phyloP scores from a whole-genome alignment of 2,113 vertebrate genomes.

The Oriolus oriolus region DNA sequence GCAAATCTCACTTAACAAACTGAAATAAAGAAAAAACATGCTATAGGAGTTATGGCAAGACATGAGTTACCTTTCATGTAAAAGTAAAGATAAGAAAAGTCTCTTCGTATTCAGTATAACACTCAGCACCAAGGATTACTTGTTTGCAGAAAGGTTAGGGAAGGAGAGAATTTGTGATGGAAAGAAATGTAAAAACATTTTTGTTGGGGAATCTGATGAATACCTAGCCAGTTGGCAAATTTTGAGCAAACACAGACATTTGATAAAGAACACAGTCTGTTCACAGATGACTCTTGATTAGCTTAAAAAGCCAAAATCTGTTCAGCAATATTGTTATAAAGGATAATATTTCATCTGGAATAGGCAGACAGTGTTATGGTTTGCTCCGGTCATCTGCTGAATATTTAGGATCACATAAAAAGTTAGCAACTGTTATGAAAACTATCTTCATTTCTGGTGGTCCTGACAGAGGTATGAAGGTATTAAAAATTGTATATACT shows the following conservation, averaged over 20 bases:
- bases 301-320: conserved; percentile 2
- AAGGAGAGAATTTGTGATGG: background rate
- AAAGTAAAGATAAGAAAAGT: background rate
- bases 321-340: background rate
- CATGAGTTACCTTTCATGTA: background rate
- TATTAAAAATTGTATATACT: background rate
- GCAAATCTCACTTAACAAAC: background rate
- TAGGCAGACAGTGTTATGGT: background rate
- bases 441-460: background rate
- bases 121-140: background rate
- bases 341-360: background rate
- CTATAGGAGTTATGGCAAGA: background rate
- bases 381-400: background rate
- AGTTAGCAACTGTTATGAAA: background rate
- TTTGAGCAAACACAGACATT: conserved; percentile 13
- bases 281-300: background rate
- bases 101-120: background rate
- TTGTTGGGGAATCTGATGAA: background rate
- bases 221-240: conserved; percentile 42
- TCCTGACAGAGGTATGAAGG: background rate
- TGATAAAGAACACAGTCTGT: conserved; percentile 33
- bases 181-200: conserved; percentile 30
- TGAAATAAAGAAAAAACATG: background rate
- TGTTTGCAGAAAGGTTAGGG: background rate
- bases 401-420: background rate